Base-by-base conservation (phyloP, 2,888 invertebrate species). In the Salpingus planirostris region DNA sequence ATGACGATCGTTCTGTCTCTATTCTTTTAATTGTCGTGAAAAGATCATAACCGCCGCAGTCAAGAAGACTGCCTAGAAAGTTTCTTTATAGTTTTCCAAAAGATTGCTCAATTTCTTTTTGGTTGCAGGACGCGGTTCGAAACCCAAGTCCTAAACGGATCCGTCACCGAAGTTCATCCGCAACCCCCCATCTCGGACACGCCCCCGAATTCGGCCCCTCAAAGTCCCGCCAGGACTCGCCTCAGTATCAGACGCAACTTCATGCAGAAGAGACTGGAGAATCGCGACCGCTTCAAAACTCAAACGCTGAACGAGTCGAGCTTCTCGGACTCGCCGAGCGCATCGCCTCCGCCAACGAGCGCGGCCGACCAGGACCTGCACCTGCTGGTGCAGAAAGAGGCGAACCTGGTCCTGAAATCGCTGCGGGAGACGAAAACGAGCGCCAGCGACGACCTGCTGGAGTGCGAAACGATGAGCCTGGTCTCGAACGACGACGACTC, bases 401-500 rank as follows among this genome's bases (percentile, higher is more conserved):
- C 74, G 1, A 70, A 70, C 40, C 57, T 73, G 18, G 70, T 76
- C 7, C 52, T 76, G 24, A 69, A 68, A 34, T 71, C 69, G 15
- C 55, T 76, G 21, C 66, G 65, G 36, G 70, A 69, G 40, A 66
- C 66, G 1, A 62, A 67, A 45, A 65, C 65, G 1, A 58, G 61
- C n/a, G 65, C 65, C 1, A 58, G 61, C n/a, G 69, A 69, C 33
- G 55, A 62, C 14, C 38, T 61, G 28, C 44, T 72, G 13, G 76
- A 76, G 42, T 71, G 73, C 45, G 77, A 78, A 55, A 77, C 76
- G 0, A 52, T 84, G 41, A 83, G 81, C 53, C 57, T 78, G 23
- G 80, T 81, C 1, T 80, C 81, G 30, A 79, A 80, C 49, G 82
- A 81, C 37, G 80, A 80, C 31, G 80, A 80, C 46, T 77, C 78